Evolutionary conservation across 2,888 invertebrate species (phyloP), one percentile per base, ranked within the genome.

Genomic region (Odontocolon sp.): DNA sequence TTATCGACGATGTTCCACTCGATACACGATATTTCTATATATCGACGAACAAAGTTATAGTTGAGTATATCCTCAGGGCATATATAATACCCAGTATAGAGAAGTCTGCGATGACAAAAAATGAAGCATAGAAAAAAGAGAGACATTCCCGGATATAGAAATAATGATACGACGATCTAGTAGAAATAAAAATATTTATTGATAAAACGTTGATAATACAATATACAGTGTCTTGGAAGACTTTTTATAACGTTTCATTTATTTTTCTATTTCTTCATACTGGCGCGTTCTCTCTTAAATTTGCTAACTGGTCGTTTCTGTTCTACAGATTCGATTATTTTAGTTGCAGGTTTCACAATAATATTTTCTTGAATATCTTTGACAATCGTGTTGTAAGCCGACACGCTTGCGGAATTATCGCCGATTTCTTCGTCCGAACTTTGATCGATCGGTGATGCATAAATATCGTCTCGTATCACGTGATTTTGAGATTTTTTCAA

Each of bases 401-500:
- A 86, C 59, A 72, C 61, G 47, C 68, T 40, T n/a, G 11, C 16
- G 5, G 42, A 33, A 2, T 78, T 72, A 14, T 81, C 80, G 1
- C 79, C 76, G 47, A 28, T 77, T 18, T 80, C 80, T 9, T 82
- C 81, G 11, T 85, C 83, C 14, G 68, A 70, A 28, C 72, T 80
- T 8, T 68, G 61, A 23, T 83, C 80, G 11, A 54, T 67, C 3
- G 72, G n/a, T 11, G 75, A 64, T 36, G 69, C 26, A 3, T n/a
- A 52, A 38, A 38, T 64, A 1, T 50, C 42, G 11, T 64, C 38
- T 11, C 21, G 16, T 23, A 61, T 21, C 36, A 78, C 47, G 64
- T 85, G 81, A 47, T 85, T 83, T 0, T 81, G 69, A 6, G 86
- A 83, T 73, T 82, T 83, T 72, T 89, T 90, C 9, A 90, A 82